Base-by-base conservation (phyloP, 2,113 vertebrate genomes). In the Neolamprologus sp. region DNA sequence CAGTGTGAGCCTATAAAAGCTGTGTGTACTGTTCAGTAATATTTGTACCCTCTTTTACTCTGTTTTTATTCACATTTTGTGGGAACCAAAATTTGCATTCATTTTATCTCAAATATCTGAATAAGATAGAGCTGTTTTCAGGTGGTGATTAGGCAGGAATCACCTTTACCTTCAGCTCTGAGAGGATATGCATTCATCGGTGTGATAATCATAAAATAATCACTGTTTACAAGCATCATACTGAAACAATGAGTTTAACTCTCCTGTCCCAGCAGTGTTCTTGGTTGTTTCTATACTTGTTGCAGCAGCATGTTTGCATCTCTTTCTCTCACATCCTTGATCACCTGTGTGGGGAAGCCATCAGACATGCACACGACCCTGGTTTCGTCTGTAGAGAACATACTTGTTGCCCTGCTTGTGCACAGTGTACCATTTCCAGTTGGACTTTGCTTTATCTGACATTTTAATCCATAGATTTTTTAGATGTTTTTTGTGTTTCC, bases 371-470 rank as follows among this genome's bases (percentile, higher is more conserved):
- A 3, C 26, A 57, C 2, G 4, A 60, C 8, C 28, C 35, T 40
- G n/a, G 28, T 60, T 37, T 9, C 2, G 7, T 89, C 40, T 31
- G 7, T 19, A 53, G 28, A 7, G 3, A 86, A 85, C 10, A 55
- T 2, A 11, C 3, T 2, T 21, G 5, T 6, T 5, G 5, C 14
- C 17, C 19, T 0, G 2, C 65, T 2, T 2, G 7, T 42, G 5
- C 4, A 35, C 1, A n/a, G 9, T 84, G 75, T 17, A 78, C 81
- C 81, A 81, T 75, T 53, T 89, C 0, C 10, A 60, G 26, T 60
- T 3, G 14, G 57, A 60, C 5, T 60, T 33, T 45, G 31, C 2
- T 53, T 45, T 47, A 9, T 9, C 23, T 42, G 84, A 45, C 75
- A 1, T 86, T 81, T 31, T 19, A 87, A 84, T 11, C 45, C 75